Base-by-base conservation (phyloP, 2,797 vertebrate species). In the Macropus fuliginosus region DNA sequence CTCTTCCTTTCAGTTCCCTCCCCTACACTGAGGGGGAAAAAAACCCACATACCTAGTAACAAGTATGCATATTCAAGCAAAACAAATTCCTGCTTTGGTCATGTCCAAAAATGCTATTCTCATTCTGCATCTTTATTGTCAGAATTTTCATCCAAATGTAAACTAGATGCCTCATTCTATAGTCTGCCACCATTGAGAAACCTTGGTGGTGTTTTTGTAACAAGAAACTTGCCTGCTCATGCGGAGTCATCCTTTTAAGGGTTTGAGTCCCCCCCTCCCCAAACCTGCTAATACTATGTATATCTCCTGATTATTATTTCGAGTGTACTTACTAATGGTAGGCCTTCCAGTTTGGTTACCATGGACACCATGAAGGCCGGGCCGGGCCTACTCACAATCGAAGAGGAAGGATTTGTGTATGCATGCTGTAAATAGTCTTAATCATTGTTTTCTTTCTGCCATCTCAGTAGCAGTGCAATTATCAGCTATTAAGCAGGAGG, bases 331-430 rank as follows among this genome's bases (percentile, higher is more conserved):
- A 98, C 97, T 98, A 96, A 98, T 97, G 98, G 98, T 94, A 98
- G 98, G 98, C 98, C 98, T 98, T 98, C 98, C 97, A 90, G 96
- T 96, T 97, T 98, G 94, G 99, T 99, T 99, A 96, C 99, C 98
- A 99, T 99, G 99, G 99, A 98, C 98, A 99, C 99, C 96, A 95
- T 66, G 97, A 98, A 98, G 99, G 98, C 98, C 96, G 98, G 95
- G 87, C 92, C 9, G 27, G 21, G 94, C 52, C 96, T 57, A 94
- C 54, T 55, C 5, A 31, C 93, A 56, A 96, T 96, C 95, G 57
- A 94, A 93, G 95, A 94, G 95, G 97, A 96, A 97, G 93, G 96
- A 56, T 97, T 93, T 97, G 91, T 93, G 56, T 97, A 95, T 56
- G 95, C 74, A 4, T 94, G 97, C 97, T 97, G 97, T 95, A 96